phyloP scores from a whole-genome alignment of 1,140 invertebrate genomes.

The Matsumurasca onukii region DNA sequence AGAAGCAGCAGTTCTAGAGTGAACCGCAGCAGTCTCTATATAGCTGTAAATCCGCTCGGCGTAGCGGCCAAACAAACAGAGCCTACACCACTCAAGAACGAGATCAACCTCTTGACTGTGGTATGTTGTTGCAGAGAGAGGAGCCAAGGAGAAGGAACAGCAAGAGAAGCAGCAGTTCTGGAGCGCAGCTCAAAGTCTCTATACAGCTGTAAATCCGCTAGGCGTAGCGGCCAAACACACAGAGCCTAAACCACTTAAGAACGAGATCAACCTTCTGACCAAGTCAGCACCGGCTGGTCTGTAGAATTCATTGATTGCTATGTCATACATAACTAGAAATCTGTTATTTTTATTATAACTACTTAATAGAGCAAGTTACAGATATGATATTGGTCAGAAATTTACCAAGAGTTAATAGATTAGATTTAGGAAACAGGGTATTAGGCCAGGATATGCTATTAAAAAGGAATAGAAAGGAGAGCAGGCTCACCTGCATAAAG shows the following conservation, averaged over 20 bases:
- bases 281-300: too few species aligned
- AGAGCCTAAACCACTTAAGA: constrained; percentile 14
- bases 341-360: too few species aligned
- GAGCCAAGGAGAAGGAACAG: constrained; percentile 74
- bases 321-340: too few species aligned
- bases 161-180: constrained; percentile 85
- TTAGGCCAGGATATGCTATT: too few species aligned
- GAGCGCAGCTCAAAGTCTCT: constrained; percentile 86
- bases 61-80: constrained; percentile 44
- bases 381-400: too few species aligned
- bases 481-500: too few species aligned
- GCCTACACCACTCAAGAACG: constrained; percentile 6
- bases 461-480: too few species aligned
- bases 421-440: too few species aligned
- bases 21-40: constrained; percentile 83
- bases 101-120: background rate
- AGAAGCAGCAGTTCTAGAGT: constrained; percentile 88
- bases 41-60: constrained; percentile 65
- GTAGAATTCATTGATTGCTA: too few species aligned
- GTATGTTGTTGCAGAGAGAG: constrained; percentile 60
- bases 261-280: background rate
- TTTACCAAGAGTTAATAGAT: too few species aligned
- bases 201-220: constrained; percentile 68
- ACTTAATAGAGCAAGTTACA: too few species aligned
- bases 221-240: constrained; percentile 47